phyloP scores from a whole-genome alignment of 2,797 vertebrate species.

The Lutjanus argentimaculatus region DNA sequence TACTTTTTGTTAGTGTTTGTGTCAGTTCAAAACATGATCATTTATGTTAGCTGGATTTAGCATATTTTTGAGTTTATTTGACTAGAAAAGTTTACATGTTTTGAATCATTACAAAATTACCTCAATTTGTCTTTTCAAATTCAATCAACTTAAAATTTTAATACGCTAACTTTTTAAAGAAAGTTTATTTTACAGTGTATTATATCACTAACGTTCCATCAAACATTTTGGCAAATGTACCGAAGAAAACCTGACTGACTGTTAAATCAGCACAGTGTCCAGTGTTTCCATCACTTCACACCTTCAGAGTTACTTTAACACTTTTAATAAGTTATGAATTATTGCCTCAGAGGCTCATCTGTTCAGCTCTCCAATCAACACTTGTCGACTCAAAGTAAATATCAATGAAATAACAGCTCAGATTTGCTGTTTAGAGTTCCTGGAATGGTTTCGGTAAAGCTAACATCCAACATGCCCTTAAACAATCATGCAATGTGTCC shows the following conservation, averaged over 20 bases:
- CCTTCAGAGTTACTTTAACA: constrained; percentile 14
- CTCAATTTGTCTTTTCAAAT: too few species aligned
- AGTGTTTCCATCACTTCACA: constrained; percentile 15
- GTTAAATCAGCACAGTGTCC: neutral
- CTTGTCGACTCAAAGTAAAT: constrained; percentile 18
- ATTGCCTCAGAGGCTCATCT: constrained; percentile 8
- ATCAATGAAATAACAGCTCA: neutral
- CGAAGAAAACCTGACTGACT: neutral
- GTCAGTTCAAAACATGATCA: too few species aligned
- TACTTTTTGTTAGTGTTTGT: too few species aligned
- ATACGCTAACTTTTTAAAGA: too few species aligned
- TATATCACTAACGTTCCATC: neutral
- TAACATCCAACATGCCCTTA: neutral
- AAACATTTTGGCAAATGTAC: neutral
- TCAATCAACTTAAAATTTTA: too few species aligned
- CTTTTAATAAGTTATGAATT: neutral
- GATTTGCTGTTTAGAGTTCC: neutral
- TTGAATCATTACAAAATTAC: too few species aligned
- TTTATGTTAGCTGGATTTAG: too few species aligned
- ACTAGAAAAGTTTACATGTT: too few species aligned
- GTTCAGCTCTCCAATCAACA: constrained; percentile 11
- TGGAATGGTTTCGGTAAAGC: constrained; percentile 10
- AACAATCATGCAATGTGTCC: constrained; percentile 8
- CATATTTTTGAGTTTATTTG: too few species aligned
- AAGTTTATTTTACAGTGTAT: too few species aligned